Conservation (phyloP, 2,888 invertebrate species). For the Pterostichus madidus region DNA sequence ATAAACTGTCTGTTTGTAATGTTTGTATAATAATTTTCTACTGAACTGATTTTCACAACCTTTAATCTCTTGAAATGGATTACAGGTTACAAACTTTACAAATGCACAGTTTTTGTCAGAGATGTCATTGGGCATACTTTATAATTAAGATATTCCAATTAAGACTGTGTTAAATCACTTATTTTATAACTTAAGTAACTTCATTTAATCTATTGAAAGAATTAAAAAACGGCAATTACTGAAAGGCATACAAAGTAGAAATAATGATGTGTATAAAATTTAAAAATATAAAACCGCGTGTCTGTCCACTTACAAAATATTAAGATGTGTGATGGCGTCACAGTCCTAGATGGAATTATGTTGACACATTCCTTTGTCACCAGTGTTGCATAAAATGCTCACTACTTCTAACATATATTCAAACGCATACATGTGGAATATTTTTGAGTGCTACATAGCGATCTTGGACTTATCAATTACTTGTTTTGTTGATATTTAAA, state of each 20-base stretch:
- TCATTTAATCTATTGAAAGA: slow-evolving; percentile 37
- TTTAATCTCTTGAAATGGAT: slow-evolving; percentile 21
- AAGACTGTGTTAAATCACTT: slow-evolving; percentile 62
- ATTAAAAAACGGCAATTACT: slow-evolving; percentile 29
- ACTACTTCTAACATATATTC: slow-evolving; percentile 61
- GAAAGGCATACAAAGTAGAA: slow-evolving; percentile 36
- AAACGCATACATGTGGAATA: slow-evolving; percentile 63
- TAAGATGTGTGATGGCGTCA: slow-evolving; percentile 52
- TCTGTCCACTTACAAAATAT: slow-evolving; percentile 51
- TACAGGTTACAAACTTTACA: slow-evolving; percentile 40
- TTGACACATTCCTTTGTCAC: slow-evolving; percentile 65
- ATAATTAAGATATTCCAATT: slow-evolving; percentile 61
- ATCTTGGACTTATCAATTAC: slow-evolving; percentile 44
- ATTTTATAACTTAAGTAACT: slow-evolving; percentile 48
- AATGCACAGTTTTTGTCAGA: slow-evolving; percentile 51
- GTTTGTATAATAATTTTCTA: slow-evolving; percentile 23
- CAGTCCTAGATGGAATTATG: slow-evolving; percentile 60
- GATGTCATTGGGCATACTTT: slow-evolving; percentile 58
- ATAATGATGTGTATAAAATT: slow-evolving; percentile 47
- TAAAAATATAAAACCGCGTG: slow-evolving; percentile 39
- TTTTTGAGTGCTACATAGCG: slow-evolving; percentile 62
- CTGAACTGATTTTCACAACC: not conserved
- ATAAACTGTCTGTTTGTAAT: slow-evolving; percentile 58
- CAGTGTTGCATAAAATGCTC: slow-evolving; percentile 64
- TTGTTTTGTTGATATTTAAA: slow-evolving; percentile 56